Conservation (phyloP, 2,888 invertebrate species). For the Melanophora roralis region DNA sequence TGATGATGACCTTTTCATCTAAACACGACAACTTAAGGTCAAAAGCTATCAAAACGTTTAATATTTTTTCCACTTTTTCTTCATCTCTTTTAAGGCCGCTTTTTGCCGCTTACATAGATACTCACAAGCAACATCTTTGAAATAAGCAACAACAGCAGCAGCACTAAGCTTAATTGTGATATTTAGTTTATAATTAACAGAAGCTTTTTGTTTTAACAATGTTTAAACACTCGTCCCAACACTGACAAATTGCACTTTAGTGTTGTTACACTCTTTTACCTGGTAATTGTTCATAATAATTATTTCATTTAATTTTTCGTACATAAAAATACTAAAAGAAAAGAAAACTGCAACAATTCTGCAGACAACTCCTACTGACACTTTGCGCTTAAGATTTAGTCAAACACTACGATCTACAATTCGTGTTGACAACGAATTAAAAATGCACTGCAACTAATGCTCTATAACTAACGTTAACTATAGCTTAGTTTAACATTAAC, state of each 20-base stretch:
- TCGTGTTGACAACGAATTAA: too few relatives aligned
- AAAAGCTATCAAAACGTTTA: conserved; percentile 72
- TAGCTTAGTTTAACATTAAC: too few relatives aligned
- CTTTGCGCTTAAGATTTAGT: conserved; percentile 13
- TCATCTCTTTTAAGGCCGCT: conserved; percentile 40
- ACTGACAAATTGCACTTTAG: conserved; percentile 25
- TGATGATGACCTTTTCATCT: conserved; percentile 73
- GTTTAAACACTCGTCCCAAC: conserved; percentile 26
- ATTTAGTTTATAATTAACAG: conserved; percentile 39
- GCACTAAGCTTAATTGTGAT: too few relatives aligned
- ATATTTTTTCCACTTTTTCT: neutral
- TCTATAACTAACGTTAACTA: too few relatives aligned
- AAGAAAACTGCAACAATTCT: conserved; percentile 19
- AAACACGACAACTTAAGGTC: conserved; percentile 74
- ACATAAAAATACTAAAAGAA: conserved; percentile 44
- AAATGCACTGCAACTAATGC: neutral
- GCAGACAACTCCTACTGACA: conserved; percentile 40
- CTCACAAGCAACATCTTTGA: conserved; percentile 9
- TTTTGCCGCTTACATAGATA: neutral
- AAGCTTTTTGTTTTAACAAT: conserved; percentile 51
- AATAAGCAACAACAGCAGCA: conserved; percentile 29
- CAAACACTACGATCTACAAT: too few relatives aligned
- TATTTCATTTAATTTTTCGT: conserved; percentile 53
- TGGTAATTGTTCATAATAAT: conserved; percentile 53
- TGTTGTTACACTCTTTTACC: neutral